Conservation (phyloP, 2,113 vertebrate genomes). For the Solea solea region DNA sequence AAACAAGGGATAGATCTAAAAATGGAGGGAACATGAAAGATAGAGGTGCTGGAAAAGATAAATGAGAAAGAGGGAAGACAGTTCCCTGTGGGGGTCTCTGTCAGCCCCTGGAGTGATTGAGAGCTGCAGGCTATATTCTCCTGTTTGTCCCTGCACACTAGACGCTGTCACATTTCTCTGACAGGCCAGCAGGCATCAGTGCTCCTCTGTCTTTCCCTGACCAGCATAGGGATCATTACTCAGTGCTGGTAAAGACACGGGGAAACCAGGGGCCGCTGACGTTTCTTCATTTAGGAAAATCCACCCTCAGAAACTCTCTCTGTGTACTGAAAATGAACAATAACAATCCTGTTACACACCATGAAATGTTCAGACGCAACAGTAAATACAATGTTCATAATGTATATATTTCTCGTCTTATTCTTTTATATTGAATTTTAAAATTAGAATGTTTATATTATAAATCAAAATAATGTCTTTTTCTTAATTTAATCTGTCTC, state of each 20-base stretch:
- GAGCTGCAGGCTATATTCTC: constrained; percentile 61
- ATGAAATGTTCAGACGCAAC: too few relatives aligned
- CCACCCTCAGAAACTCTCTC: constrained; percentile 8
- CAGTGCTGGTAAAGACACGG: constrained; percentile 37
- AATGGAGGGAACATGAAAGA: constrained; percentile 45
- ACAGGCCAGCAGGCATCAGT: constrained; percentile 72
- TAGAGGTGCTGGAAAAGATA: constrained; percentile 44
- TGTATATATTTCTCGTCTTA: too few relatives aligned
- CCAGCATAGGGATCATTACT: constrained; percentile 66
- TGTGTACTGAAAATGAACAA: background rate
- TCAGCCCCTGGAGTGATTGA: constrained; percentile 64
- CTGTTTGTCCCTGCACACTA: constrained; percentile 65
- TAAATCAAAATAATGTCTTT: too few relatives aligned
- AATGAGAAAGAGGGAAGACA: constrained; percentile 53
- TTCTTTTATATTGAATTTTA: too few relatives aligned
- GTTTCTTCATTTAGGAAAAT: constrained; percentile 20
- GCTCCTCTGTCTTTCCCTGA: constrained; percentile 57
- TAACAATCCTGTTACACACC: too few relatives aligned
- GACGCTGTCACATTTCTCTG: constrained; percentile 74
- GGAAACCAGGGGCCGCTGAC: constrained; percentile 25
- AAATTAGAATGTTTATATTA: too few relatives aligned
- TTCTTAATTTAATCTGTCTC: too few relatives aligned
- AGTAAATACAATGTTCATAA: too few relatives aligned
- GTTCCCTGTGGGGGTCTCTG: constrained; percentile 63
- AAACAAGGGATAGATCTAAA: constrained; percentile 39